A percentile compares a stretch with the other conserved stretches of the same genome.
These are phyloP conservation scores for Cerastis rubricosa DNA, from an alignment of 2,888 invertebrate genomes.

Conservation along the genomic window DNA sequence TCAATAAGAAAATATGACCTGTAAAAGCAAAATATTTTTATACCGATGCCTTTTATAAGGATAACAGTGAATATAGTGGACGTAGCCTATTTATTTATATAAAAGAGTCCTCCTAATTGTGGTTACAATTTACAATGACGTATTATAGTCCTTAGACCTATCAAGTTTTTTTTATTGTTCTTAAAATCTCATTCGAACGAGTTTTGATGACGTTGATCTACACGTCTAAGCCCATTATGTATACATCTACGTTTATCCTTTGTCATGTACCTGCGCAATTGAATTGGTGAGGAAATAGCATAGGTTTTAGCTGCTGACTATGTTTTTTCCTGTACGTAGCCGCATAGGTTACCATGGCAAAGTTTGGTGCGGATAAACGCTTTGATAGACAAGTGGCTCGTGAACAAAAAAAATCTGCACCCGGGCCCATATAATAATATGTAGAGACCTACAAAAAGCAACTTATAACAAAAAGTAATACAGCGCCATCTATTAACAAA, in stretches of 20 bases:
- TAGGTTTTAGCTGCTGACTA: neutral
- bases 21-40: neutral
- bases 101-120: neutral
- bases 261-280: neutral
- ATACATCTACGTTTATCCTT: neutral
- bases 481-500: too few relatives aligned
- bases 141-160: neutral
- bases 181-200: neutral
- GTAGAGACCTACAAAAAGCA: too few relatives aligned
- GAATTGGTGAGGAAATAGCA: neutral
- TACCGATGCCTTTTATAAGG: neutral
- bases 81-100: neutral
- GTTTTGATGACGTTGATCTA: neutral
- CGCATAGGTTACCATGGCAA: neutral
- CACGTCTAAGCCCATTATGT: neutral
- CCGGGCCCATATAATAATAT: too few relatives aligned
- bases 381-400: neutral
- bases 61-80: neutral
- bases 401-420: neutral
- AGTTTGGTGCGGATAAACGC: neutral
- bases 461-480: too few relatives aligned
- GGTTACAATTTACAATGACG: neutral
- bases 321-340: neutral
- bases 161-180: neutral
- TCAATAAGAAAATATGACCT: neutral